phyloP scores from a whole-genome alignment of 2,888 invertebrate genomes.

The Rhimphoctona megacephalus region DNA sequence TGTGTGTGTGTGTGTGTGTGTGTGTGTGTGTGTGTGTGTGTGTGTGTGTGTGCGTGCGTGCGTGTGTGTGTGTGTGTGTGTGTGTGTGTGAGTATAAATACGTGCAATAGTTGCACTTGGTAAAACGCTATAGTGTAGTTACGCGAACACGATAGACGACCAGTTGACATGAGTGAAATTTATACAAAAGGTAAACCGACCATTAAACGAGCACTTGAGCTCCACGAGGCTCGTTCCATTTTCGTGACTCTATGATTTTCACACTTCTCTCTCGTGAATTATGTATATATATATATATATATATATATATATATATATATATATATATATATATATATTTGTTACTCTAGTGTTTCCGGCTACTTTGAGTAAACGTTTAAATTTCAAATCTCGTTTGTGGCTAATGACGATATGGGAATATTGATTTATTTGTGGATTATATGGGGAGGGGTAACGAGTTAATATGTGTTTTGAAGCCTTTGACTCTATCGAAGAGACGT shows the following conservation, averaged over 20 bases:
- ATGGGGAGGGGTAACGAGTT: not conserved
- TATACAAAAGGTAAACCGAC: slow-evolving; percentile 8
- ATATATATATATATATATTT: not conserved
- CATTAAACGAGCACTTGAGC: slow-evolving; percentile 10
- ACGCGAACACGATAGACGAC: slow-evolving; percentile 38
- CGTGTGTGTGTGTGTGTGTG: not conserved
- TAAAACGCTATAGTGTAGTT: slow-evolving; percentile 10
- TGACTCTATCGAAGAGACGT: not conserved
- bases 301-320: not conserved
- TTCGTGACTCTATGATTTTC: slow-evolving; percentile 31
- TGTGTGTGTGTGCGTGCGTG: not conserved
- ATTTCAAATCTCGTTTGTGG: not conserved
- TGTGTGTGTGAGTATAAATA: not conserved
- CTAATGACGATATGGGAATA: not conserved
- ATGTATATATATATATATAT: not conserved
- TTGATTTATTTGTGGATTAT: not conserved
- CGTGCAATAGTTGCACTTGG: not conserved
- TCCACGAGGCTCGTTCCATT: slow-evolving; percentile 19
- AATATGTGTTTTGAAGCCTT: too few species aligned
- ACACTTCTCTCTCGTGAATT: not conserved
- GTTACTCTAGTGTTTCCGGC: not conserved
- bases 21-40: not conserved
- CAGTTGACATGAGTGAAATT: slow-evolving; percentile 38
- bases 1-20: not conserved
- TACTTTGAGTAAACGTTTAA: not conserved